Base-by-base conservation (phyloP, 2,888 invertebrate genomes). In the Pseudolycoriella hygida region DNA sequence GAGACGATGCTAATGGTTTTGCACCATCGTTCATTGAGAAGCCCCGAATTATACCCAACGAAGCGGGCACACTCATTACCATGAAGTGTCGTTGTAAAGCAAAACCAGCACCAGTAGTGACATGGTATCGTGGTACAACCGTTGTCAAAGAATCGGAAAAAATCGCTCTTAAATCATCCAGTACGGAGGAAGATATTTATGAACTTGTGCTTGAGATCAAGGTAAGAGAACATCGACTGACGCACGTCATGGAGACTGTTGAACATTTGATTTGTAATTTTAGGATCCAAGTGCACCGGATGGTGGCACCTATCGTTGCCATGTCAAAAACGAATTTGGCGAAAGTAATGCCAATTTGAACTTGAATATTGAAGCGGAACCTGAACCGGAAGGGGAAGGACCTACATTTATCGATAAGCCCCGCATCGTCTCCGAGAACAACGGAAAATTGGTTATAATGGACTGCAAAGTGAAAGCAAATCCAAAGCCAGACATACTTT, bases 31-130 rank as follows among this genome's bases (percentile, higher is more conserved):
- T 98, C 70, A 80, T 93, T 61, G 94, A 94, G 71, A 97, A 97
- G 73, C 98, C 98, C 52, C 82, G 88, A 69, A 98, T 98, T 69
- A 92, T 96, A 72, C 97, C 97, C 62, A 93, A 94, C 70, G 92
- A 92, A 67, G 88, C 84, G 60, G 96, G 94, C 56, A 93, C 94
- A 54, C 77, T 94, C 57, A 93, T 97, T 58, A 85, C 90, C 50
- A 92, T 97, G 88, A 88, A 92, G 68, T 96, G 96, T 71, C 83
- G 85, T 61, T 89, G 89, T 67, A 86, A 85, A 67, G 93, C 94
- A 40, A 88, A 88, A 68, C 93, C 96, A 52, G 89, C 85, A 66
- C 94, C 97, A 41, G 80, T 79, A 55, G 88, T 96, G 50, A 86
- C 84, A 53, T 98, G 98, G 98, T 90, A 81, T 70, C 77, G 90